A percentile compares a stretch with the other conserved stretches of the same genome.
phyloP scores from a whole-genome alignment of 2,888 invertebrate species.

The Branchinecta sandiegonensis region DNA sequence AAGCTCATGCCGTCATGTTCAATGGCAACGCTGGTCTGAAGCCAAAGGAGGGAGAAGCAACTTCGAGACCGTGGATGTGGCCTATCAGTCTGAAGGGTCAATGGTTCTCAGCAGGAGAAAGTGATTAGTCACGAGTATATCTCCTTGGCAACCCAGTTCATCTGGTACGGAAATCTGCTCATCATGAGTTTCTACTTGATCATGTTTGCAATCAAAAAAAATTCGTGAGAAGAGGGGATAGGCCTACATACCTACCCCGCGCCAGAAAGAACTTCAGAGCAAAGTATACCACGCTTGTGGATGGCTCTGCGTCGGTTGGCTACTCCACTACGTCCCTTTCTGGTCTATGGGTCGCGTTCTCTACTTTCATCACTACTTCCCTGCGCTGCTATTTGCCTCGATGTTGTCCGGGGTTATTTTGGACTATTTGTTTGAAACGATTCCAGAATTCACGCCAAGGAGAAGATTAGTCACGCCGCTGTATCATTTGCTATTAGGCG shows the following conservation, averaged over 20 bases:
- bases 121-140: slow-evolving; percentile 52
- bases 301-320: slow-evolving; percentile 82
- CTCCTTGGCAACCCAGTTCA: slow-evolving; percentile 82
- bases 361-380: slow-evolving; percentile 95
- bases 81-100: slow-evolving; percentile 89
- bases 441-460: slow-evolving; percentile 42
- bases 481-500: slow-evolving; percentile 52
- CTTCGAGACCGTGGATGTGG: slow-evolving; percentile 96
- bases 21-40: slow-evolving; percentile 91
- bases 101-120: slow-evolving; percentile 76
- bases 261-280: slow-evolving; percentile 27
- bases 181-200: slow-evolving; percentile 56
- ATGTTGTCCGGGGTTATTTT: slow-evolving; percentile 69
- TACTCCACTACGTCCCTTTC: slow-evolving; percentile 86
- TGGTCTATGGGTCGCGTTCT: slow-evolving; percentile 91
- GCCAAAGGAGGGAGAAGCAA: slow-evolving; percentile 90
- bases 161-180: slow-evolving; percentile 80
- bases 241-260: slow-evolving; percentile 34
- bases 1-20: slow-evolving; percentile 93
- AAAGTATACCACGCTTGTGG: slow-evolving; percentile 36
- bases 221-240: slow-evolving; percentile 57
- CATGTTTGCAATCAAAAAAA: slow-evolving; percentile 50
- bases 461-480: slow-evolving; percentile 35
- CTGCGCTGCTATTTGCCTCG: slow-evolving; percentile 76
- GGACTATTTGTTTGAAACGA: slow-evolving; percentile 53